Conservation (phyloP, 2,797 vertebrate species). For the Myotis planiceps region DNA sequence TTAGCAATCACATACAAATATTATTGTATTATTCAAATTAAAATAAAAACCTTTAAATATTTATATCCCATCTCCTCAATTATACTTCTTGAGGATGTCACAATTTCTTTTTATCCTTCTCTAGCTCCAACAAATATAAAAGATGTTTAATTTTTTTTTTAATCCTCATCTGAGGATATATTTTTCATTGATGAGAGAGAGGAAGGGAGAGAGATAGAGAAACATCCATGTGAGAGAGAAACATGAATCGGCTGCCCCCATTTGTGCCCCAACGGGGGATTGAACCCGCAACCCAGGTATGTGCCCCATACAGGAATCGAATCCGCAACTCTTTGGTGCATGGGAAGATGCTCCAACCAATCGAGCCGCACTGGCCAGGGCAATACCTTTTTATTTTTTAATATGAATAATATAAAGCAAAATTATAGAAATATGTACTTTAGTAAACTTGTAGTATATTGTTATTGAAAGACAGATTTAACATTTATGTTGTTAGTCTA, state of each 20-base stretch:
- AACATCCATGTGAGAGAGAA: not conserved
- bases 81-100: not conserved
- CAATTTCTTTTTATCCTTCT: not conserved
- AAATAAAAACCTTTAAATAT: not conserved
- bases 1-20: not conserved
- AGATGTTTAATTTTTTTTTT: not conserved
- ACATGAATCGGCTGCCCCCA: not conserved
- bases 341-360: not conserved
- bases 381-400: not conserved
- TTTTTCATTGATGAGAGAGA: too few species aligned
- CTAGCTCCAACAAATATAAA: conserved; percentile 6
- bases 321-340: not conserved
- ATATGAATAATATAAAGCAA: not conserved
- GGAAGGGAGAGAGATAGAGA: not conserved
- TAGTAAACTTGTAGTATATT: not conserved
- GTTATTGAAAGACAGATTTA: not conserved
- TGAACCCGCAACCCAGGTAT: not conserved
- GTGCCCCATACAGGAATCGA: too few species aligned
- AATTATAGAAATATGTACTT: not conserved
- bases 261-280: too few species aligned
- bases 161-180: too few species aligned
- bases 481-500: not conserved
- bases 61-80: not conserved
- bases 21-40: not conserved
- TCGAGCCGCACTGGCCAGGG: not conserved